Base-by-base conservation (phyloP, 2,888 invertebrate genomes). In the Pterobdella sp. region DNA sequence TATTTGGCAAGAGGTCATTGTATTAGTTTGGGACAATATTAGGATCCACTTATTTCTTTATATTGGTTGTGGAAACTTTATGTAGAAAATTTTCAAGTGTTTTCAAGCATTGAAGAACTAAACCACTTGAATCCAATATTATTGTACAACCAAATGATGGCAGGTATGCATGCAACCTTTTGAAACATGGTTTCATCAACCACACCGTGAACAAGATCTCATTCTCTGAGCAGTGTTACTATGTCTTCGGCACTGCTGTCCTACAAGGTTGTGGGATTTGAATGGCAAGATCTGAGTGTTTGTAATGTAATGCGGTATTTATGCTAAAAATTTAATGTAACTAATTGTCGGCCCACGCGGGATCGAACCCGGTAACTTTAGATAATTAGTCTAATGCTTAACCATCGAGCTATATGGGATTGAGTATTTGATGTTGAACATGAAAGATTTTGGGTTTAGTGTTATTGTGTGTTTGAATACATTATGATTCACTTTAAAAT, bases 221-320 rank as follows among this genome's bases (percentile, higher is more conserved):
- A 35, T 99, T 99, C 86, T 94, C 94, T 32, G 98, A 99, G 85
- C 94, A 97, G 85, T 97, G 98, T 84, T 99, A 98, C 86, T 98
- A 99, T 85, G 92, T 96, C 78, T 93, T 97, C 78, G 95, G 94
- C 18, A 64, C 56, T 36, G 64, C 35, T 42, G 37, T 74, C 35
- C 22, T 63, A 26, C 70, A 68, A 71, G 60, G 60, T 56, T 56
- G 4, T 56, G 60, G 18, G 4, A 3, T 56, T 56, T 7, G 4
- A 22, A 3, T 56, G 60, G 4, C 26, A 22, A 42, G 49, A 22
- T 56, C 14, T 56, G 60, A 3, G 4, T 7, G 60, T 56, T 56
- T 56, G 4, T 56, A 3, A 18, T 7, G 60, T 4, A 26, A 3
- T 22, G 60, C 60, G 4, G 18, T 22, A 3, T 56, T 56, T 7